A percentile compares a stretch with the other conserved stretches of the same genome.
phyloP scores from a whole-genome alignment of 2,113 vertebrate species.

The Nibea albiflora region DNA sequence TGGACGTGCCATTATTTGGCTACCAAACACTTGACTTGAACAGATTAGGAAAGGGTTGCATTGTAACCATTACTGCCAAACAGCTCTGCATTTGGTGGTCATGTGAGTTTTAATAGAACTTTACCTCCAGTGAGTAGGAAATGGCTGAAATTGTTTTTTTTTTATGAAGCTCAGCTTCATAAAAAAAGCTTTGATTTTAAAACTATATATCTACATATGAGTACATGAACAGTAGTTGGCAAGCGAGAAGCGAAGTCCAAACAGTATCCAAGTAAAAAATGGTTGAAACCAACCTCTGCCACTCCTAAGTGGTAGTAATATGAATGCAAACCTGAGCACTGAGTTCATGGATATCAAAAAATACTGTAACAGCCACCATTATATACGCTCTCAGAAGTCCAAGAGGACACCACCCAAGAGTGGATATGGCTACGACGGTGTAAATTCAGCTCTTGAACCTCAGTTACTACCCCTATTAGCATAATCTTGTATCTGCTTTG shows the following conservation, averaged over 20 bases:
- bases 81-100: too few species aligned
- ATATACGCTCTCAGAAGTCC: neutral
- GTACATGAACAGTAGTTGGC: neutral
- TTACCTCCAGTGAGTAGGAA: neutral
- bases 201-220: too few species aligned
- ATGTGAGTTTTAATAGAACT: neutral
- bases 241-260: neutral
- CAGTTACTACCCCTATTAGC: neutral
- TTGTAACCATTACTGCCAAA: neutral
- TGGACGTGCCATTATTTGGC: slow-evolving; percentile 17
- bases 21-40: slow-evolving; percentile 4
- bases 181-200: too few species aligned
- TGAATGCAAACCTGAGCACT: neutral
- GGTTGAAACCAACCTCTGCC: neutral
- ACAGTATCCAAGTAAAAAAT: neutral
- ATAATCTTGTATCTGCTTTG: neutral
- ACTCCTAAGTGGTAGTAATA: neutral
- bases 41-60: neutral
- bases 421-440: neutral
- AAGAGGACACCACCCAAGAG: neutral
- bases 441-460: neutral
- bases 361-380: neutral
- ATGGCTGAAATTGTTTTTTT: too few species aligned
- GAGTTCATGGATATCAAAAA: neutral
- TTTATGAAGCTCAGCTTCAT: neutral